Conservation (phyloP, 2,113 vertebrate genomes). For the Rattus rattus region DNA sequence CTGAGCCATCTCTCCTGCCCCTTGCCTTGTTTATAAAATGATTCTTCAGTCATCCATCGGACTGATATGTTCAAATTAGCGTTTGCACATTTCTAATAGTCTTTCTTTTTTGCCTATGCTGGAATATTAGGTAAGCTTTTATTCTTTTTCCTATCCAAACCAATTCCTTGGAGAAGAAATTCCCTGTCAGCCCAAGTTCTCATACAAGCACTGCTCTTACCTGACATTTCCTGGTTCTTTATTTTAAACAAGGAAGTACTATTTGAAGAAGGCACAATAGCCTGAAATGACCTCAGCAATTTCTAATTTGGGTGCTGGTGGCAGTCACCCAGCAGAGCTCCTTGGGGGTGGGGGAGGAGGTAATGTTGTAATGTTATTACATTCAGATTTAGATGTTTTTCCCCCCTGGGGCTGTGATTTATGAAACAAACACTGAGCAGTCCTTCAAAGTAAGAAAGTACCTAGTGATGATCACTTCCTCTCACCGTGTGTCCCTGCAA, state of each 20-base stretch:
- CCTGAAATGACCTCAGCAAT: constrained; percentile 70
- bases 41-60: background rate
- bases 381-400: constrained; percentile 60
- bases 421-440: constrained; percentile 62
- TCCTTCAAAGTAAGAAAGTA: constrained; percentile 33
- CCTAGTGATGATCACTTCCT: background rate
- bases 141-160: background rate
- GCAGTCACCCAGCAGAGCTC: constrained; percentile 18
- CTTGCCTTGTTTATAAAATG: background rate
- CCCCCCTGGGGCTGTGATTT: constrained; percentile 72
- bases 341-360: background rate
- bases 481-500: background rate
- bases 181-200: background rate
- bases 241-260: constrained; percentile 71
- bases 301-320: constrained; percentile 72
- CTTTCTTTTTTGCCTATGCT: background rate
- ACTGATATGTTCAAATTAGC: background rate
- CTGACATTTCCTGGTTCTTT: constrained; percentile 57
- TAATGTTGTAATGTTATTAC: constrained; percentile 56
- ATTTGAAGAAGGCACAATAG: constrained; percentile 70
- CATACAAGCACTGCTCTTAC: constrained; percentile 2
- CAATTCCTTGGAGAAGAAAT: background rate
- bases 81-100: background rate
- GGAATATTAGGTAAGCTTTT: background rate
- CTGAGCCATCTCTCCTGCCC: background rate